phyloP scores from a whole-genome alignment of 2,888 invertebrate genomes.

The Zaprionus bogoriensis region DNA sequence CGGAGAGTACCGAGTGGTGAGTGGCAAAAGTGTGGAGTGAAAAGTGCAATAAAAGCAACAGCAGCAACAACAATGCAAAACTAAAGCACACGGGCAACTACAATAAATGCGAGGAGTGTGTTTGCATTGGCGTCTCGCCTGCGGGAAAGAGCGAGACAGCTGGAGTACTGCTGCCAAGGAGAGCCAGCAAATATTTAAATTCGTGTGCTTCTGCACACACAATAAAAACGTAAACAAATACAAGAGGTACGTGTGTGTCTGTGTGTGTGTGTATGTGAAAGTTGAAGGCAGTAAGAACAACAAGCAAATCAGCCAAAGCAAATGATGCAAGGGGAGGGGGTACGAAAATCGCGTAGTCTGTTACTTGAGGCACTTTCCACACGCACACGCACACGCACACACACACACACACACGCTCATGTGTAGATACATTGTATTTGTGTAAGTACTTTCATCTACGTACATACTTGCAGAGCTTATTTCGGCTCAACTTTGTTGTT shows the following conservation, averaged over 20 bases:
- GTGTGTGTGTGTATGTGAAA: background rate
- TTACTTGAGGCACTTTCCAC: conserved; percentile 1
- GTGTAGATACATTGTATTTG: background rate
- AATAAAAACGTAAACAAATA: conserved; percentile 56
- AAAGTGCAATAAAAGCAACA: conserved; percentile 23
- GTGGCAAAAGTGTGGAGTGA: too few species aligned
- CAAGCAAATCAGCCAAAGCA: background rate
- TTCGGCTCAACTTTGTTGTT: background rate
- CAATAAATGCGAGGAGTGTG: conserved; percentile 3
- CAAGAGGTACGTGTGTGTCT: conserved; percentile 28
- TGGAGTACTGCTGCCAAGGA: conserved; percentile 10
- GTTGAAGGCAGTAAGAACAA: background rate
- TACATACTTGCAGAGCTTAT: background rate
- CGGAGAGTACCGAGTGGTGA: conserved; percentile 20
- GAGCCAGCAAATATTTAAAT: conserved; percentile 63
- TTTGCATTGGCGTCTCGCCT: background rate
- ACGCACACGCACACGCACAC: background rate
- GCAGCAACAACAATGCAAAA: background rate
- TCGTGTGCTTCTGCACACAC: conserved; percentile 39
- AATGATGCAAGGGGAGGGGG: conserved; percentile 1
- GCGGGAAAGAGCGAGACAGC: background rate
- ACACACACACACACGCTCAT: background rate
- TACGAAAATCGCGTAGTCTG: conserved; percentile 9
- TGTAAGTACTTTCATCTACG: background rate
- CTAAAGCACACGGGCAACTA: background rate